Evolutionary conservation across 2,888 invertebrate genomes (phyloP).

Genomic region (Hybos culiciformis): DNA sequence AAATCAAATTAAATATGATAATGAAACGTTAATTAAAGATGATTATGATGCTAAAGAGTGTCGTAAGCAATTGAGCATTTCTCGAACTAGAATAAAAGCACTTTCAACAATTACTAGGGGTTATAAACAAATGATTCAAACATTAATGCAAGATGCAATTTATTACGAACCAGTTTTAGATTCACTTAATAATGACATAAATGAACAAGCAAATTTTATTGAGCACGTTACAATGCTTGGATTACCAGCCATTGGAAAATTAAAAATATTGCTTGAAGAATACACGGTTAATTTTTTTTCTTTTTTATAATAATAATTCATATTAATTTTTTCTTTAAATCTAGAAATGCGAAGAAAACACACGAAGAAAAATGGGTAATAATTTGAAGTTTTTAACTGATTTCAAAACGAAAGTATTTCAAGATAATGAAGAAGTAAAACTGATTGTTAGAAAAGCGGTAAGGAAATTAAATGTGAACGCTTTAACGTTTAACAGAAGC

Average conservation of each 20-base stretch:
- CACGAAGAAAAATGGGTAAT: background rate
- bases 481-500: too few species aligned
- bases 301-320: background rate
- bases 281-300: background rate
- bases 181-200: constrained; percentile 28
- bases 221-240: constrained; percentile 30
- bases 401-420: too few species aligned
- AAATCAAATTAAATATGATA: constrained; percentile 29
- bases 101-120: constrained; percentile 28
- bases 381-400: background rate
- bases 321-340: background rate
- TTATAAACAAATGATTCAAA: constrained; percentile 28
- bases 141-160: constrained; percentile 27
- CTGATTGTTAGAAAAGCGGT: background rate
- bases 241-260: constrained; percentile 24
- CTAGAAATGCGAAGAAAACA: background rate
- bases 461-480: too few species aligned
- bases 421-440: too few species aligned
- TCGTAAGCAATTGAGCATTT: constrained; percentile 28
- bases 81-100: constrained; percentile 29
- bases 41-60: constrained; percentile 24
- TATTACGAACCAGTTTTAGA: constrained; percentile 32
- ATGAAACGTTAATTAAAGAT: constrained; percentile 26
- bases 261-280: background rate
- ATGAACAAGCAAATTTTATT: constrained; percentile 31